Evolutionary conservation across 1,140 invertebrate genomes (phyloP), one percentile per base, ranked within the genome.

Genomic region (Chionoecetes opilio): DNA sequence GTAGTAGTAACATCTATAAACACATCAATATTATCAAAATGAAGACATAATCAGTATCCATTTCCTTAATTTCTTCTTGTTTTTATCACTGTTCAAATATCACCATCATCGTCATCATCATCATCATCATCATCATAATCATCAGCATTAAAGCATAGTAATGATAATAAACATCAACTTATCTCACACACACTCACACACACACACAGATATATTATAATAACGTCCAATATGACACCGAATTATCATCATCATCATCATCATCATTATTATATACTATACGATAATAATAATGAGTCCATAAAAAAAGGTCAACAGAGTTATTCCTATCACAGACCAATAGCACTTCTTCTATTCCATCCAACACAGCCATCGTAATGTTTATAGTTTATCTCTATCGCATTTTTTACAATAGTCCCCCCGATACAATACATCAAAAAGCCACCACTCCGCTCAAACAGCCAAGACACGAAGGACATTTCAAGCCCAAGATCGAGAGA

Each of bases 81-180:
- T n/a, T n/a, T n/a, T n/a, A n/a, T n/a, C n/a, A n/a, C n/a, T n/a
- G n/a, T n/a, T n/a, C n/a, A n/a, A n/a, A n/a, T n/a, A n/a, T n/a
- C n/a, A 46, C n/a, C 63, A n/a, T 75, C 63, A n/a, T 75, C 63
- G n/a, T 75, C 63, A 75, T 75, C 63, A 75, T n/a, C 63, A 75
- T 75, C 63, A 75, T 75, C 63, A 75, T 11, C 46, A 17, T 53
- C 46, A 53, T 11, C 46, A 75, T 75, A 5, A 75, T 75, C 63
- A n/a, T 75, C n/a, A 75, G 0, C 63, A 75, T 75, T 21, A 75
- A n/a, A n/a, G n/a, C n/a, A n/a, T n/a, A n/a, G n/a, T n/a, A n/a
- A n/a, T n/a, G n/a, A n/a, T n/a, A n/a, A n/a, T n/a, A n/a, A n/a
- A n/a, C n/a, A n/a, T n/a, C n/a, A n/a, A n/a, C n/a, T n/a, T n/a